phyloP scores from a whole-genome alignment of 2,888 invertebrate species.

The Tetrapedia diversipes region DNA sequence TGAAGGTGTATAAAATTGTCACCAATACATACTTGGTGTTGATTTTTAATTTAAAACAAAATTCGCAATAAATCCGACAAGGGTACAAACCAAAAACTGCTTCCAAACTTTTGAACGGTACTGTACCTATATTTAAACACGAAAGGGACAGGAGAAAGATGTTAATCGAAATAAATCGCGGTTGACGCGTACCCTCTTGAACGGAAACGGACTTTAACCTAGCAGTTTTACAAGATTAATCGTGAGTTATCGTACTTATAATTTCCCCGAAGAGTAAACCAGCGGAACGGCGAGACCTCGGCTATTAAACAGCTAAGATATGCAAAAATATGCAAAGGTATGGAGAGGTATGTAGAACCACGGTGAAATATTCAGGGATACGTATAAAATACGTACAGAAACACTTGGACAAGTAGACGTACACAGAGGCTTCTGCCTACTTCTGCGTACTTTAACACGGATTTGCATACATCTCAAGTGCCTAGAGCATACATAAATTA shows the following conservation, averaged over 20 bases:
- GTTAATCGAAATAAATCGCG: slow-evolving; percentile 60
- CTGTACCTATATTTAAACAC: too few species aligned
- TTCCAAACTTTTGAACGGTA: too few species aligned
- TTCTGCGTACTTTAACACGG: slow-evolving; percentile 8
- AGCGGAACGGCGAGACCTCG: not conserved
- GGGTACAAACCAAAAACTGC: too few species aligned
- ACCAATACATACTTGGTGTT: too few species aligned
- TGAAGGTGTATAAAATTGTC: too few species aligned
- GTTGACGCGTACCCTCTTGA: slow-evolving; percentile 17
- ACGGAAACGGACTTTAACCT: slow-evolving; percentile 35
- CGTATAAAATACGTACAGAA: slow-evolving; percentile 1
- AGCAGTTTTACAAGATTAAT: slow-evolving; percentile 49
- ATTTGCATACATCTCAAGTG: not conserved
- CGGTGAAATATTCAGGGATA: not conserved
- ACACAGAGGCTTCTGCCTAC: not conserved
- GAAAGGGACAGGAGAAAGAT: too few species aligned
- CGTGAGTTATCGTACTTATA: slow-evolving; percentile 49
- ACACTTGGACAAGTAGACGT: slow-evolving; percentile 9
- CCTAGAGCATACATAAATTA: not conserved
- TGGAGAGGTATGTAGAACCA: slow-evolving; percentile 4
- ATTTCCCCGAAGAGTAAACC: slow-evolving; percentile 16
- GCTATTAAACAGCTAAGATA: not conserved
- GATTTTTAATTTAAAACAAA: too few species aligned
- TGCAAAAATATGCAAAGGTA: not conserved
- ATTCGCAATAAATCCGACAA: too few species aligned